These are phyloP conservation scores for Leptodactylus fuscus DNA, from an alignment of 2,113 vertebrate species.

Conservation along the genomic window DNA sequence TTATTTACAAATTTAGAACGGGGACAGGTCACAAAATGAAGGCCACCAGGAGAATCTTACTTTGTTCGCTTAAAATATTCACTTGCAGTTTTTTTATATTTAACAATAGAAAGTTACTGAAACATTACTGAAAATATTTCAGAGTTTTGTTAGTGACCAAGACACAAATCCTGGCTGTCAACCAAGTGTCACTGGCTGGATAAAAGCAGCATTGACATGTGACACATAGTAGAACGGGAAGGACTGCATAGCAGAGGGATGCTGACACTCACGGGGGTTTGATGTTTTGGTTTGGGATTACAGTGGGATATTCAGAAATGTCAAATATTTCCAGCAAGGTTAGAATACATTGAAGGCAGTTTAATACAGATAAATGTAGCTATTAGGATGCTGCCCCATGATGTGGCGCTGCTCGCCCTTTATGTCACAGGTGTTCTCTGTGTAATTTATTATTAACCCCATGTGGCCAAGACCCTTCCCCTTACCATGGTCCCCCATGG, in stretches of 20 bases:
- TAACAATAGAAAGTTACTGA: not conserved
- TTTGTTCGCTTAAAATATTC: too few relatives aligned
- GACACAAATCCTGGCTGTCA: not conserved
- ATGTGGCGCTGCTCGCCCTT: too few relatives aligned
- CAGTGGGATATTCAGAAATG: not conserved
- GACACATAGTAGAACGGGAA: conserved; percentile 32
- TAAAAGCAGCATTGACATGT: not conserved
- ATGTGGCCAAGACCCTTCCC: too few relatives aligned
- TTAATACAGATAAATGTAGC: too few relatives aligned
- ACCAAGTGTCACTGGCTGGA: not conserved
- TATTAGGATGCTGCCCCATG: too few relatives aligned
- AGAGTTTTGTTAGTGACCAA: not conserved
- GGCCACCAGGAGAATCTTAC: too few relatives aligned
- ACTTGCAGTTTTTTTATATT: too few relatives aligned
- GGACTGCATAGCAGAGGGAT: conserved; percentile 5
- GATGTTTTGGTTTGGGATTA: not conserved
- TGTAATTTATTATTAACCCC: too few relatives aligned
- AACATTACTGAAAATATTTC: not conserved
- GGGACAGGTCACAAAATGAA: too few relatives aligned
- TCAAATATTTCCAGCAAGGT: not conserved
- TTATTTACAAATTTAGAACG: too few relatives aligned
- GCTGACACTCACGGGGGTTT: not conserved
- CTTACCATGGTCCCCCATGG: too few relatives aligned
- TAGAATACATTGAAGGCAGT: not conserved
- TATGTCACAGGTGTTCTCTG: too few relatives aligned